A percentile compares a stretch with the other conserved stretches of the same genome.
Evolutionary conservation across 2,797 vertebrate species (phyloP).

Genomic region (Platyrinchus mystaceus): DNA sequence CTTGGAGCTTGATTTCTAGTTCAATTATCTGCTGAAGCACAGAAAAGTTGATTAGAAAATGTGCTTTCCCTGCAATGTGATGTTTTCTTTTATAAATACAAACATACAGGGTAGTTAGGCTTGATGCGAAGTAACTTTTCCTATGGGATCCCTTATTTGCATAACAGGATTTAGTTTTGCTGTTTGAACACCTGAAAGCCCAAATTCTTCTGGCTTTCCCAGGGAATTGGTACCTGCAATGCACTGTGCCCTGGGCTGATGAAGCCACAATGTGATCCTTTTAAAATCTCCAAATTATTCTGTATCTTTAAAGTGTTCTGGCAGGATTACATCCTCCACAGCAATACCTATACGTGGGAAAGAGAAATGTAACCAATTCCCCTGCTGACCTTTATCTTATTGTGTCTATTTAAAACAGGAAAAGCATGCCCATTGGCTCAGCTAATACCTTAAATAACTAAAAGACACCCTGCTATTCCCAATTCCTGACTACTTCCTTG

Average conservation of each 20-base stretch:
- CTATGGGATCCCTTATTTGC: neutral
- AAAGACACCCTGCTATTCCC: conserved; percentile 39
- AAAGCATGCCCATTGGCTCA: conserved; percentile 25
- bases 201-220: neutral
- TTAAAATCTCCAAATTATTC: neutral
- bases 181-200: neutral
- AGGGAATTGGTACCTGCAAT: neutral
- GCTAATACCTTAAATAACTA: conserved; percentile 44
- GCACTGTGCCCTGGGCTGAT: neutral
- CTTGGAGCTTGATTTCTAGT: neutral
- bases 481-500: conserved; percentile 50
- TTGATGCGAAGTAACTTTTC: neutral
- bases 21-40: neutral
- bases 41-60: neutral
- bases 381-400: conserved; percentile 58
- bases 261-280: neutral
- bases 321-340: neutral
- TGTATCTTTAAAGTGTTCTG: neutral
- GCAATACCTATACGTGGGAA: conserved; percentile 38
- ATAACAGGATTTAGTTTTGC: neutral
- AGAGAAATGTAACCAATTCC: conserved; percentile 56
- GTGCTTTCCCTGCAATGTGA: neutral
- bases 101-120: neutral
- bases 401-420: conserved; percentile 60
- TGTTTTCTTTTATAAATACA: neutral